A percentile compares a stretch with the other conserved stretches of the same genome.
phyloP scores from a whole-genome alignment of 1,140 invertebrate species.

The Drosophila nigromelanica region DNA sequence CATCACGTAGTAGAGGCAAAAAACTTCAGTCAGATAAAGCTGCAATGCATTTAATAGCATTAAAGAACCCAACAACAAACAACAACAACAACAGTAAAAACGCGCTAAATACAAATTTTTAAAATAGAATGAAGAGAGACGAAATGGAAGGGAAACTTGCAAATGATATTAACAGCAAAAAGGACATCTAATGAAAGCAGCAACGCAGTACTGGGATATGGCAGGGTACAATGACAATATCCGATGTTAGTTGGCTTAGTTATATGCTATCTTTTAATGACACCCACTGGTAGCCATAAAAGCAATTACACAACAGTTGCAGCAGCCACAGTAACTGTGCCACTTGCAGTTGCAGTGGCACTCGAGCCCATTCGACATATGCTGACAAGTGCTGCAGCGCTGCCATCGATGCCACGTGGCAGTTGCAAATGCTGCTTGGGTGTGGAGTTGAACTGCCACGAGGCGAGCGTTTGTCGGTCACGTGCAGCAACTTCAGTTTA shows the following conservation, averaged over 20 bases:
- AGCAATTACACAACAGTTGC: slow-evolving; percentile 26
- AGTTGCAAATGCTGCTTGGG: slow-evolving; percentile 28
- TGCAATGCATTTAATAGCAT: slow-evolving; percentile 73
- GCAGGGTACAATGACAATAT: slow-evolving; percentile 48
- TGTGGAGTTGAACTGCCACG: slow-evolving; percentile 29
- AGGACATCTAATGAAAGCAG: slow-evolving; percentile 30
- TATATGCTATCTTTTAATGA: slow-evolving; percentile 63
- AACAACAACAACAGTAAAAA: slow-evolving; percentile 30
- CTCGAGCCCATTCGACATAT: slow-evolving; percentile 69
- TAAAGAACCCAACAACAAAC: slow-evolving; percentile 41
- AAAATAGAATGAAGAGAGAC: slow-evolving; percentile 27
- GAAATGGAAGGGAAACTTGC: slow-evolving; percentile 24
- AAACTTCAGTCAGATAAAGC: slow-evolving; percentile 63
- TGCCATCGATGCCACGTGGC: slow-evolving; percentile 52
- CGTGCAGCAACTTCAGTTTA: slow-evolving; percentile 75
- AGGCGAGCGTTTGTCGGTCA: slow-evolving; percentile 72
- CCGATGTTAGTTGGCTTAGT: slow-evolving; percentile 64
- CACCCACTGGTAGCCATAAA: slow-evolving; percentile 47
- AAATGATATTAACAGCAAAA: slow-evolving; percentile 41
- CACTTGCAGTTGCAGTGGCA: slow-evolving; percentile 50
- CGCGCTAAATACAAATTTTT: slow-evolving; percentile 66
- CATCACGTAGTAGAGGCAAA: slow-evolving; percentile 47
- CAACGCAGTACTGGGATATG: not conserved
- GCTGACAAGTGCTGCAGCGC: slow-evolving; percentile 68
- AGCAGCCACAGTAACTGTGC: slow-evolving; percentile 21